phyloP scores from a whole-genome alignment of 2,113 vertebrate species.

The Xiphias gladius region DNA sequence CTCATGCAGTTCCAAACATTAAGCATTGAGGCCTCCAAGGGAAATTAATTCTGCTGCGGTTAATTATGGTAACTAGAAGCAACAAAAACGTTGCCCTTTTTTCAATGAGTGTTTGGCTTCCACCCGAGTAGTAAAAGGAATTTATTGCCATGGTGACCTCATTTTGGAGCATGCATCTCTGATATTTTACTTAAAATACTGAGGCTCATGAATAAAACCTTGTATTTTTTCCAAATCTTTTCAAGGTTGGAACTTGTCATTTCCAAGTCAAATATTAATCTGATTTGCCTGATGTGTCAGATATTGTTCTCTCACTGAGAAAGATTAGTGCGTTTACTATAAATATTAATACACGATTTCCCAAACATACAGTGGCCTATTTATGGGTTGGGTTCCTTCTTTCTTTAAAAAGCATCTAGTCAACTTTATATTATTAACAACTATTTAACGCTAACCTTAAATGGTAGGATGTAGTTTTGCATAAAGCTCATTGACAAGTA shows the following conservation, averaged over 20 bases:
- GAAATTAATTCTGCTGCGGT: not conserved
- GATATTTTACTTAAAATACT: not conserved
- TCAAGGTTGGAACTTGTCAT: constrained; percentile 12
- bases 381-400: not conserved
- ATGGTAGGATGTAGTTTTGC: not conserved
- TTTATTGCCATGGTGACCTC: not conserved
- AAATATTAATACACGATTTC: constrained; percentile 6
- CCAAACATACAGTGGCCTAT: not conserved
- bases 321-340: constrained; percentile 7
- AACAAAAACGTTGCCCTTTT: not conserved
- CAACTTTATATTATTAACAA: not conserved
- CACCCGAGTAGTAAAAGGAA: not conserved
- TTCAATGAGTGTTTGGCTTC: not conserved
- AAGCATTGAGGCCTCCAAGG: not conserved
- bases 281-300: not conserved
- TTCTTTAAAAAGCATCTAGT: not conserved
- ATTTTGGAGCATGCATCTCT: not conserved
- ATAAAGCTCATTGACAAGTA: not conserved
- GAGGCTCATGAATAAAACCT: constrained; percentile 9
- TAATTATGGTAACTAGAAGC: not conserved
- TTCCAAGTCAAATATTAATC: constrained; percentile 8
- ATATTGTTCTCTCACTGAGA: constrained; percentile 16
- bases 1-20: not conserved
- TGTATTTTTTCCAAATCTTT: not conserved
- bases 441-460: not conserved